Evolutionary conservation across 2,888 invertebrate species (phyloP), one percentile per base, ranked within the genome.

Genomic region (Anthoptus insignis): DNA sequence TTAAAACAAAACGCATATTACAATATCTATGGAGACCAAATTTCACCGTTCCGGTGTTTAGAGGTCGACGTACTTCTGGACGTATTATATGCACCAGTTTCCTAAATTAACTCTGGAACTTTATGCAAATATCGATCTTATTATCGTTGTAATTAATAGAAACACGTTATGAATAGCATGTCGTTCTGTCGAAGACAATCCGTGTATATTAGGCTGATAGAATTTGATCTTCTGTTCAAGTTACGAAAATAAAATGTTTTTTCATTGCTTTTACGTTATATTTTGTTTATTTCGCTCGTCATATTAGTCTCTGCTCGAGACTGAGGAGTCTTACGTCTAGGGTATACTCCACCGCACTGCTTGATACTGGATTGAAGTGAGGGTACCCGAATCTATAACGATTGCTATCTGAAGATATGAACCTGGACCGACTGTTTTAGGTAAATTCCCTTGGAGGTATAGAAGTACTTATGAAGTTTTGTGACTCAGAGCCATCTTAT

Each of bases 31-130:
- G 74, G 74, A 76, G 80, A 77, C 76, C 73, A 77, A 78, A 81
- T 78, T 76, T 66, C 74, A 87, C 87, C 88, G 88, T 83, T 81
- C 59, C 53, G 19, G 52, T 24, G 39, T 19, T 53, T 56, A 66
- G 67, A 75, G 87, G 86, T 88, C 86, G 85, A 86, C 79, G 88
- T n/a, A 70, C 84, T 77, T 70, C 76, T 76, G 75, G 75, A 77
- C 74, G 76, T 73, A 85, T 89, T 87, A 83, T 87, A 88, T 88
- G 91, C 91, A 88, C 89, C 81, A 90, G 81, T 89, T 91, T 81
- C 64, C 74, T 81, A 76, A 80, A 81, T 80, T 83, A 81, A 80
- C 76, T 75, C 16, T 80, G 70, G 71, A 14, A 42, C n/a, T n/a
- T 16, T 27, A 57, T 29, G 22, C 9, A 42, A 68, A 59, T 29